Conservation (phyloP, 2,888 invertebrate genomes). For the Autographa gamma region DNA sequence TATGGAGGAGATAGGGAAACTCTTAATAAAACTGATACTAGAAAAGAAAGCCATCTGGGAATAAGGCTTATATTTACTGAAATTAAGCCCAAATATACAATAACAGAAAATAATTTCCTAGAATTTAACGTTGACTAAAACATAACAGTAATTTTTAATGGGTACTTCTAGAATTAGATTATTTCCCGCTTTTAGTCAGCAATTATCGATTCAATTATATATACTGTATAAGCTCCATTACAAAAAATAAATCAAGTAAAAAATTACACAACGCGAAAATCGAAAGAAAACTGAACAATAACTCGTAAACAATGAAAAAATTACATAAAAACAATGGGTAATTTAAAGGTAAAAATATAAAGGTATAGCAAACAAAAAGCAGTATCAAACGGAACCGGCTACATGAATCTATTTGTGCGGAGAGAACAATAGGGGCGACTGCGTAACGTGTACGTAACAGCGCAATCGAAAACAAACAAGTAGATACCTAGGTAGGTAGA, state of each 20-base stretch:
- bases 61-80: slow-evolving; percentile 23
- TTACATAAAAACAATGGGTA: neutral
- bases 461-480: slow-evolving; percentile 22
- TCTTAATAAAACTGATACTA: slow-evolving; percentile 15
- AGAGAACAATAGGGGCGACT: slow-evolving; percentile 36
- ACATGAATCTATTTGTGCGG: slow-evolving; percentile 41
- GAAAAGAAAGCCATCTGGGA: slow-evolving; percentile 26
- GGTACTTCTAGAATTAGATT: slow-evolving; percentile 20
- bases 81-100: slow-evolving; percentile 29
- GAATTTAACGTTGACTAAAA: slow-evolving; percentile 14
- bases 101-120: slow-evolving; percentile 20
- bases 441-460: slow-evolving; percentile 27
- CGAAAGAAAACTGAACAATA: neutral
- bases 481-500: slow-evolving; percentile 11
- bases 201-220: neutral
- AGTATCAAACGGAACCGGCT: neutral
- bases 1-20: slow-evolving; percentile 28
- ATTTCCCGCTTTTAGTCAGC: slow-evolving; percentile 7
- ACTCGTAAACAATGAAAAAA: neutral
- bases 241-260: neutral
- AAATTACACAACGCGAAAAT: neutral
- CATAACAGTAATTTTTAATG: slow-evolving; percentile 21
- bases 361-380: neutral
- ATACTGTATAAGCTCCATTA: neutral
- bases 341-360: neutral